Base-by-base conservation (phyloP, 2,888 invertebrate genomes). In the Cabera pusaria region DNA sequence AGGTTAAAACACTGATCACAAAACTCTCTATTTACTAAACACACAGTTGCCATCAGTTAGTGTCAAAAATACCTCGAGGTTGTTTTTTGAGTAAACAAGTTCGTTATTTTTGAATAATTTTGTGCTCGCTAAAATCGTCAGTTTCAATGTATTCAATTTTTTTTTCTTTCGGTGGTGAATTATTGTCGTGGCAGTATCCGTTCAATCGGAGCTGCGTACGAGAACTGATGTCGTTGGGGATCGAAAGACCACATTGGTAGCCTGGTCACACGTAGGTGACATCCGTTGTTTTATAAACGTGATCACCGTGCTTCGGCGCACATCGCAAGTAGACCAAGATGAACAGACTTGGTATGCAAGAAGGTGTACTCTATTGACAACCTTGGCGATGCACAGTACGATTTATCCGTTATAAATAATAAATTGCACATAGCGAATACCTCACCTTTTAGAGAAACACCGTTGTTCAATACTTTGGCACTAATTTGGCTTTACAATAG, bases 201-300 rank as follows among this genome's bases (percentile, higher is more conserved):
- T 72, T 69, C 82, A 49, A 65, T 59, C 48, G 59, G 64, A 74
- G 64, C 57, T 77, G 52, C 68, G 59, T 53, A 49, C 63, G 58
- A 59, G 64, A 62, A 88, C 87, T 88, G 78, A 55, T 67, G 56
- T 51, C 60, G 55, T 52, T 44, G 54, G 63, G 59, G 59, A 57
- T 56, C 67, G 55, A 59, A 57, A 64, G 61, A 58, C 62, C 47
- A 60, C 61, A 75, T 86, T 75, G 69, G 65, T 58, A 82, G 70
- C 67, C 82, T 64, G 71, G 73, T 78, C 84, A 82, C 84, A 87
- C 63, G 64, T 57, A 55, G 61, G 59, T 69, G 62, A 83, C 83
- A 78, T 87, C 87, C 88, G 87, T 67, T 73, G 70, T 62, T 64
- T 64, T 67, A 59, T 49, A 72, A 74, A 83, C 83, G 78, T 83